A percentile compares a stretch with the other conserved stretches of the same genome.
Conservation (phyloP, 2,797 vertebrate genomes). For the Rhinichthys osculus region DNA sequence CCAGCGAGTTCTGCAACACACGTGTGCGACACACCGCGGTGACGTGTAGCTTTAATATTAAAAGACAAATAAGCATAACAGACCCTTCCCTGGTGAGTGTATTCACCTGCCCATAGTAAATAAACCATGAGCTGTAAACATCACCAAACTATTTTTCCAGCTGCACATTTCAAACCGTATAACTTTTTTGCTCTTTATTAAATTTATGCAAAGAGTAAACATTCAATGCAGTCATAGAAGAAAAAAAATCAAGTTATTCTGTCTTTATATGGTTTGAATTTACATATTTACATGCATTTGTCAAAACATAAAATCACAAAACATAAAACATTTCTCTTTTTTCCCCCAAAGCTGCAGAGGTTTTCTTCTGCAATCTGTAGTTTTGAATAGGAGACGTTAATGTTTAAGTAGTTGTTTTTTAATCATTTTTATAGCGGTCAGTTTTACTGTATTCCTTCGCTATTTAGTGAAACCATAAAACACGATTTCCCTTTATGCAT, state of each 20-base stretch:
- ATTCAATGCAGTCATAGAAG: neutral
- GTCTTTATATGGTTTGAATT: conserved; percentile 34
- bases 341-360: neutral
- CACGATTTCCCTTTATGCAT: conserved; percentile 27
- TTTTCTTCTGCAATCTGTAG: neutral
- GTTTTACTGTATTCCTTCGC: conserved; percentile 21
- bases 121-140: conserved; percentile 31
- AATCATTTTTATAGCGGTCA: neutral
- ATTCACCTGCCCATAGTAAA: conserved; percentile 41
- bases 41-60: conserved; percentile 15
- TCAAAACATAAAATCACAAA: conserved; percentile 31
- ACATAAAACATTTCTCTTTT: neutral
- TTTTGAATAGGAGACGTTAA: conserved; percentile 14
- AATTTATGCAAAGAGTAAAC: neutral
- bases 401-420: conserved; percentile 19
- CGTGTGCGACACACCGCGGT: neutral
- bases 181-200: conserved; percentile 2
- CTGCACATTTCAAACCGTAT: conserved; percentile 7
- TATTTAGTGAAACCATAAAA: conserved; percentile 16
- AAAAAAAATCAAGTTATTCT: neutral
- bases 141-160: conserved; percentile 1
- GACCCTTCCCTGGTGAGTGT: neutral
- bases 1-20: conserved; percentile 5
- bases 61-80: conserved; percentile 30
- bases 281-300: conserved; percentile 29